These are phyloP conservation scores for Sphaeridia pumilis DNA, from an alignment of 2,888 invertebrate species.

Conservation along the genomic window DNA sequence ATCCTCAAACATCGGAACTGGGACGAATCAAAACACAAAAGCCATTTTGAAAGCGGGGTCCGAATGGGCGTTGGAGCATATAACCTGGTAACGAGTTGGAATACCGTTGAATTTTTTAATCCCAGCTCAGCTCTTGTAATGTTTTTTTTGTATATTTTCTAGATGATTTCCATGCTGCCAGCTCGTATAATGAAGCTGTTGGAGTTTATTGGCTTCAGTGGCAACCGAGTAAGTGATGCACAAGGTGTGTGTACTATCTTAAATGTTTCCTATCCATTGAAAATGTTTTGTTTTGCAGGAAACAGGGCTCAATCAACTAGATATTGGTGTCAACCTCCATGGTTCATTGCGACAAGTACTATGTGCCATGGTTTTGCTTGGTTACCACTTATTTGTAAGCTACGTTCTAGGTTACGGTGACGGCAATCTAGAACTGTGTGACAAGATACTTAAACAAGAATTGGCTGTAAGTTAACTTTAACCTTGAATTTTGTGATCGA, in stretches of 20 bases:
- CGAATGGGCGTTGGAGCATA: slow-evolving; percentile 88
- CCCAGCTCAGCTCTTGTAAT: too few relatives aligned
- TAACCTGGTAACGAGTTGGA: slow-evolving; percentile 66
- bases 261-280: too few relatives aligned
- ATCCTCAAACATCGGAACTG: slow-evolving; percentile 67
- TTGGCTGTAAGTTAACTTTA: slow-evolving; percentile 51
- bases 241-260: too few relatives aligned
- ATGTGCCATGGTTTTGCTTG: slow-evolving; percentile 70
- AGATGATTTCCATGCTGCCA: slow-evolving; percentile 82
- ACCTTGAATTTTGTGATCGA: too few relatives aligned
- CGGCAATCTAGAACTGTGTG: slow-evolving; percentile 65
- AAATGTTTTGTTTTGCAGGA: too few relatives aligned
- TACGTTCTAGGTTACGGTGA: slow-evolving; percentile 69
- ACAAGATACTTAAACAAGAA: slow-evolving; percentile 60
- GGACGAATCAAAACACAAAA: slow-evolving; percentile 47
- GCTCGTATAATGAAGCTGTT: slow-evolving; percentile 69
- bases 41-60: slow-evolving; percentile 78
- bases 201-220: slow-evolving; percentile 91
- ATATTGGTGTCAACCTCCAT: slow-evolving; percentile 56
- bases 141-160: too few relatives aligned
- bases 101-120: too few relatives aligned
- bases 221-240: slow-evolving; percentile 59
- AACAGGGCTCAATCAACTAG: slow-evolving; percentile 60
- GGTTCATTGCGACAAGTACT: slow-evolving; percentile 72
- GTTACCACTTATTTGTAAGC: slow-evolving; percentile 73